Conservation (phyloP, 2,888 invertebrate genomes). For the Drosophila sordidula region DNA sequence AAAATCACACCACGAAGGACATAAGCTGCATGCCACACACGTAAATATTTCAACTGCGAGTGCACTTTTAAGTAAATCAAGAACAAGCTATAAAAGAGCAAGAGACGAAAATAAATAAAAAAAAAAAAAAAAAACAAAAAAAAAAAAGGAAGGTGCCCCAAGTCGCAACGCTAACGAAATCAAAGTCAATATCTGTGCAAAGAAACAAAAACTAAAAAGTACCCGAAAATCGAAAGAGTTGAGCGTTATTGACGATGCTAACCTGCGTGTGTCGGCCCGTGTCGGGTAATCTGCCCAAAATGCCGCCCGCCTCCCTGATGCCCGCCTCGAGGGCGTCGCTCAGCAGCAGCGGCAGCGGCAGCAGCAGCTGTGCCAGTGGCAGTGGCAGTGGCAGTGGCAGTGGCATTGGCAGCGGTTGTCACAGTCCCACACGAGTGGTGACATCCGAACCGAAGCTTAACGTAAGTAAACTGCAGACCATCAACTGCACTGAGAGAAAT, state of each 20-base stretch:
- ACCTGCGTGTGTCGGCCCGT: constrained; percentile 85
- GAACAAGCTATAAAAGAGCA: constrained; percentile 1
- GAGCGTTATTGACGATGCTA: constrained; percentile 75
- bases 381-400: constrained; percentile 52
- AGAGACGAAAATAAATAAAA: constrained; percentile 4
- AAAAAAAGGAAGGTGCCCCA: background rate
- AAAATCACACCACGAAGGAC: constrained; percentile 54
- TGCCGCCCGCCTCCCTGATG: constrained; percentile 81
- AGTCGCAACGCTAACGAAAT: constrained; percentile 42
- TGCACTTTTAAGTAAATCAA: constrained; percentile 64
- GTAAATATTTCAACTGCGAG: constrained; percentile 41
- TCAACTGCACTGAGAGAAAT: constrained; percentile 48
- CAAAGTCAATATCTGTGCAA: constrained; percentile 31
- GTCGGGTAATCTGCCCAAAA: constrained; percentile 85
- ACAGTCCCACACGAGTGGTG: constrained; percentile 77
- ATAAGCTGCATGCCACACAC: constrained; percentile 34
- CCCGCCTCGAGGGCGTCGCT: constrained; percentile 77
- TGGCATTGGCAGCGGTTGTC: constrained; percentile 46
- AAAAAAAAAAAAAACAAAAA: background rate
- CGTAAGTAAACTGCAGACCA: constrained; percentile 72
- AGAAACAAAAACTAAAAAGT: background rate
- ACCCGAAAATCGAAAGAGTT: constrained; percentile 29
- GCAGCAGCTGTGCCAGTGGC: constrained; percentile 55
- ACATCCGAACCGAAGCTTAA: constrained; percentile 85
- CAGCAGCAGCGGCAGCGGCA: constrained; percentile 58